A percentile compares a stretch with the other conserved stretches of the same genome.
Conservation (phyloP, 2,888 invertebrate species). For the Zygaena filipendulae region DNA sequence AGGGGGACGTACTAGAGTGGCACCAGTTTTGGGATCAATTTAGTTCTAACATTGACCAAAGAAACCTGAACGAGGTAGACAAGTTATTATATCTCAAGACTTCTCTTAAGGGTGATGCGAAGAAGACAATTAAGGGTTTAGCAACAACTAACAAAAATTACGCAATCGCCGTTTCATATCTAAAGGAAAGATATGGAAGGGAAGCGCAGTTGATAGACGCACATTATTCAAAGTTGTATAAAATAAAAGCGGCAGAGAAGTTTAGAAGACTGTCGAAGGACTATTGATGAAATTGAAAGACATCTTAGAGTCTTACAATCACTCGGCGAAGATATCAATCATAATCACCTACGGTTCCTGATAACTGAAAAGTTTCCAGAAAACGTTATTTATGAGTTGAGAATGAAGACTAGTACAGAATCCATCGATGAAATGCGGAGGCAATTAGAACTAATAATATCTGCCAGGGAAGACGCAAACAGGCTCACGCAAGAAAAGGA, state of each 20-base stretch:
- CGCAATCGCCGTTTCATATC: slow-evolving; percentile 12
- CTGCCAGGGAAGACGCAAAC: slow-evolving; percentile 9
- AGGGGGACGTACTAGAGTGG: slow-evolving; percentile 18
- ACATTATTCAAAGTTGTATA: slow-evolving; percentile 15
- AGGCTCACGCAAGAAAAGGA: slow-evolving; percentile 2
- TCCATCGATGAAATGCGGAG: slow-evolving; percentile 8
- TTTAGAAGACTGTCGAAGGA: slow-evolving; percentile 6
- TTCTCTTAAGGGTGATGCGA: slow-evolving; percentile 13
- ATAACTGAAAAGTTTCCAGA: no score
- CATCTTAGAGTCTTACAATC: slow-evolving; percentile 10
- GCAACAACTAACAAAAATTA: slow-evolving; percentile 17
- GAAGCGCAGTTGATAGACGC: slow-evolving; percentile 12
- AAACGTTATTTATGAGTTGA: no score
- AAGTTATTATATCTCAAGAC: slow-evolving; percentile 19
- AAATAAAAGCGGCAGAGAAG: slow-evolving; percentile 12
- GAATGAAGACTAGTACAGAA: no score
- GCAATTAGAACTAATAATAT: slow-evolving; percentile 11
- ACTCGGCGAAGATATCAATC: slow-evolving; percentile 8
- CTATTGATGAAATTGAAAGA: slow-evolving; percentile 10
- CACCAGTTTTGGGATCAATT: slow-evolving; percentile 20
- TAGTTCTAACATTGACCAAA: slow-evolving; percentile 13
- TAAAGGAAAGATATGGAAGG: slow-evolving; percentile 14
- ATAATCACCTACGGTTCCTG: slow-evolving; percentile 5
- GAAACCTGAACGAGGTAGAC: slow-evolving; percentile 16
- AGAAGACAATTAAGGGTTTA: slow-evolving; percentile 13